A percentile compares a stretch with the other conserved stretches of the same genome.
Evolutionary conservation across 1,140 invertebrate species (phyloP).

Genomic region (Drosophila yakuba): DNA sequence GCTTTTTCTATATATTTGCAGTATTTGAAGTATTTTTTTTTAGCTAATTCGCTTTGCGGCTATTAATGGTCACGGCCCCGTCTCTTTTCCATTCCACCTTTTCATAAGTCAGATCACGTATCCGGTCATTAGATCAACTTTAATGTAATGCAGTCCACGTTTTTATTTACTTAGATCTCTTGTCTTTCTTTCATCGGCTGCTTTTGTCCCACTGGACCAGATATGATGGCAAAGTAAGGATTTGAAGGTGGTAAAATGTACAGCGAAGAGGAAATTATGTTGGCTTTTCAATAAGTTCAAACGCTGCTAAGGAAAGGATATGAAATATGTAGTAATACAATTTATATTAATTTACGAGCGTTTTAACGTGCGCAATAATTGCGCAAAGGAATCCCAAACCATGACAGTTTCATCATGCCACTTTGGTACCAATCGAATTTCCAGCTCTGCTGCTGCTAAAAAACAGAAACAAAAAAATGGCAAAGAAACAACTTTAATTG

Average conservation of each 20-base stretch:
- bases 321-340: neutral
- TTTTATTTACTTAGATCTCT: conserved; percentile 72
- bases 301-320: conserved; percentile 34
- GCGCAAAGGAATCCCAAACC: neutral
- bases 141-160: conserved; percentile 74
- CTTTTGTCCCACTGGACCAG: neutral
- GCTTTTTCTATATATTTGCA: conserved; percentile 1
- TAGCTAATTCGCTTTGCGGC: conserved; percentile 61
- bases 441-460: neutral
- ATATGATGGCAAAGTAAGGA: neutral
- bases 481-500: conserved; percentile 67
- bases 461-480: neutral
- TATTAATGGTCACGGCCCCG: conserved; percentile 47
- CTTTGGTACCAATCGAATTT: conserved; percentile 6
- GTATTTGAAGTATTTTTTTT: conserved; percentile 6
- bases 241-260: neutral
- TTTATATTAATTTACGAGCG: no score
- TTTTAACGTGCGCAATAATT: neutral
- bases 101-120: conserved; percentile 67
- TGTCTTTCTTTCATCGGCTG: neutral
- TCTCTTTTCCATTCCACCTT: conserved; percentile 8
- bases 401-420: neutral
- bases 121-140: conserved; percentile 78
- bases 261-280: conserved; percentile 25
- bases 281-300: conserved; percentile 62